These are phyloP conservation scores for Onchidella celtica DNA, from an alignment of 2,888 invertebrate genomes.

Conservation along the genomic window DNA sequence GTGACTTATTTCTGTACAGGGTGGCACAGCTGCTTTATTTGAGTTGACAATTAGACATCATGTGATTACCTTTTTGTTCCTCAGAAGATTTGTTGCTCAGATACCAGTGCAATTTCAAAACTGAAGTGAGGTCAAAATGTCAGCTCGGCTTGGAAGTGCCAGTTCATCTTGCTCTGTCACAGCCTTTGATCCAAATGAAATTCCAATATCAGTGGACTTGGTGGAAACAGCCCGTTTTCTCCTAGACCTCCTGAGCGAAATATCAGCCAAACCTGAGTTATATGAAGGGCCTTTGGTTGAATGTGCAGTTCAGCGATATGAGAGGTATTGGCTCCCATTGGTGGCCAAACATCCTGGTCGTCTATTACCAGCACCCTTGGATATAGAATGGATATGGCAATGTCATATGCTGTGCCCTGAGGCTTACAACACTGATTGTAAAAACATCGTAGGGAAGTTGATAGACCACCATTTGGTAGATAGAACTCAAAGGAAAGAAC, in stretches of 20 bases:
- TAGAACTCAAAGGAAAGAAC: constrained; percentile 68
- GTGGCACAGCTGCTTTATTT: too few species aligned
- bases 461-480: constrained; percentile 80
- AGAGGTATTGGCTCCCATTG: constrained; percentile 81
- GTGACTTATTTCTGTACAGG: too few species aligned
- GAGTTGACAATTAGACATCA: too few species aligned
- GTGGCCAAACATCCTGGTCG: constrained; percentile 73
- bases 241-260: constrained; percentile 67
- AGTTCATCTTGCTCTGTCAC: constrained; percentile 19
- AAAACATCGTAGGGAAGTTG: constrained; percentile 69
- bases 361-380: constrained; percentile 80
- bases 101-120: too few species aligned
- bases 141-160: constrained; percentile 29
- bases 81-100: too few species aligned
- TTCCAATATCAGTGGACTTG: constrained; percentile 56
- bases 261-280: constrained; percentile 66
- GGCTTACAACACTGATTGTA: constrained; percentile 74
- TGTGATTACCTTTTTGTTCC: too few species aligned
- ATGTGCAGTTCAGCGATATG: constrained; percentile 81
- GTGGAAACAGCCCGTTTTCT: constrained; percentile 60
- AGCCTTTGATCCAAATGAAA: constrained; percentile 44
- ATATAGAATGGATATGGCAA: constrained; percentile 82
- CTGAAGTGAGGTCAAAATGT: too few species aligned
- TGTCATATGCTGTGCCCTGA: constrained; percentile 78
- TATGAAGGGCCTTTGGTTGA: constrained; percentile 75